Base-by-base conservation (phyloP, 2,888 invertebrate genomes). In the Erynnis tages region DNA sequence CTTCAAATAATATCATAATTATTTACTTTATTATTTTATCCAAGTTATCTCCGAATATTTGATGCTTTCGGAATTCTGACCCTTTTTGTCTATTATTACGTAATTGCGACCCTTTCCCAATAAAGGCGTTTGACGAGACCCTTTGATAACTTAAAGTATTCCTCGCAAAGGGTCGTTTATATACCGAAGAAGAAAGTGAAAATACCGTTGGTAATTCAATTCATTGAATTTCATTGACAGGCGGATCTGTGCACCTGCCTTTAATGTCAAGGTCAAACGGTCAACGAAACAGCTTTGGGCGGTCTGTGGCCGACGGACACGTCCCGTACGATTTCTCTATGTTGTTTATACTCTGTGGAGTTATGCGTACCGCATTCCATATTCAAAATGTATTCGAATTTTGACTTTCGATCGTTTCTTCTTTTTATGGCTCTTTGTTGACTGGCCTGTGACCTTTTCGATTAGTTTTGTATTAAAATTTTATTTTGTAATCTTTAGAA, bases 191-290 rank as follows among this genome's bases (percentile, higher is more conserved):
- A 44, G 45, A 64, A 66, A 65, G 65, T 65, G 65, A 67, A 65
- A 66, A 64, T 53, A 55, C 48, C 27, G 25, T 37, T 43, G 52
- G 34, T 54, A 57, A 60, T 59, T 50, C 52, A 54, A 46, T 52
- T 27, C 44, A 44, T 44, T 44, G 52, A 32, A 54, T 43, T 52
- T 27, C 44, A 44, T 44, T 44, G 52, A 32, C 45, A 46, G 27
- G 60, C 63, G 63, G 63, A 65, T 66, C 60, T 46, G 58, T 60
- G 60, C 72, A 75, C 76, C 75, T 76, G 74, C 65, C 63, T 64
- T 59, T 73, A 82, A 81, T 77, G 82, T 75, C 83, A 85, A 84
- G 84, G 84, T 81, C 77, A 79, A 67, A 69, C 60, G 74, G 74
- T 73, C 78, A 76, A 66, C 62, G 62, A 59, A 59, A 63, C 52